These are phyloP conservation scores for Zeugodacus cucurbitae DNA, from an alignment of 1,140 invertebrate genomes.

Conservation along the genomic window DNA sequence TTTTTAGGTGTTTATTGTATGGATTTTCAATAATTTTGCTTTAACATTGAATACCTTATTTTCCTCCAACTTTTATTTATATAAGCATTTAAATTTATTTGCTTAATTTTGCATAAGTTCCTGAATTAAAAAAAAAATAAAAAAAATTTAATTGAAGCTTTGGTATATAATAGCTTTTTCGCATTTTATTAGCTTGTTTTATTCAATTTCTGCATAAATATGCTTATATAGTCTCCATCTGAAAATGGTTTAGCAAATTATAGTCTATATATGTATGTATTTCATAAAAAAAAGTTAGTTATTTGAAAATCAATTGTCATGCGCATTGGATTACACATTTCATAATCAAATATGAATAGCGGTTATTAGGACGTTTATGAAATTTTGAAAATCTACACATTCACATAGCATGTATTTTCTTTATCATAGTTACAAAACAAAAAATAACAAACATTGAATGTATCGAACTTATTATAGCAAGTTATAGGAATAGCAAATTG, in stretches of 20 bases:
- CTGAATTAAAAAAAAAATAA: background rate
- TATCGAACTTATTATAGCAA: background rate
- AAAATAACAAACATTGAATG: background rate
- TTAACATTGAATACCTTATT: too few species aligned
- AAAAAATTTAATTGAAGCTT: background rate
- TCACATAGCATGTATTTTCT: background rate
- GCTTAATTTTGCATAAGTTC: too few species aligned
- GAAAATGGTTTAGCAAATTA: conserved; percentile 22
- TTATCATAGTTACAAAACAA: background rate
- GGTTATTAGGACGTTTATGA: background rate
- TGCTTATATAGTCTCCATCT: background rate
- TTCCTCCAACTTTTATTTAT: too few species aligned
- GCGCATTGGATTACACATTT: background rate
- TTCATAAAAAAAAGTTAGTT: background rate
- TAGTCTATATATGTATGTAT: background rate
- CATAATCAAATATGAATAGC: background rate
- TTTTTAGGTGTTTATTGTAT: too few species aligned
- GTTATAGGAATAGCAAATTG: background rate
- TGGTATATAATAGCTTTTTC: conserved; percentile 35
- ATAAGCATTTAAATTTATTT: too few species aligned
- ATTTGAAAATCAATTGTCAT: background rate
- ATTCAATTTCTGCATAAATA: background rate
- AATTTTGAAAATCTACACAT: background rate
- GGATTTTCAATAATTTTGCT: too few species aligned
- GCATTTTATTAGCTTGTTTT: background rate